These are phyloP conservation scores for Mesitornis unicolor DNA, from an alignment of 2,113 vertebrate species.

Conservation along the genomic window DNA sequence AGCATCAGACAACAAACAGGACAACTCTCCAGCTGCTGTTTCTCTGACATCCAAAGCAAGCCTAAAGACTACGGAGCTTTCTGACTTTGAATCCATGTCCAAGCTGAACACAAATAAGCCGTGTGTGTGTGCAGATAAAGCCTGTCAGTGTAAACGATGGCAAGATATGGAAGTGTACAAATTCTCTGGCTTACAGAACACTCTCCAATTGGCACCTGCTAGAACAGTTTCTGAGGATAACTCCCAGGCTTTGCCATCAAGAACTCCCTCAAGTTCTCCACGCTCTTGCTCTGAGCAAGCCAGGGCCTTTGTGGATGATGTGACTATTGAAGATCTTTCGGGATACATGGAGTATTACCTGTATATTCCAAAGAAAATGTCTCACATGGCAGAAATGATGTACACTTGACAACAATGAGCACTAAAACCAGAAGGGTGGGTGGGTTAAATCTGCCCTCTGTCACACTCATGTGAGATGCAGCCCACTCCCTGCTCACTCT, in stretches of 20 bases:
- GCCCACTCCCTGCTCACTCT: constrained; percentile 62
- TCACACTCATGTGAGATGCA: constrained; percentile 49
- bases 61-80: constrained; percentile 63
- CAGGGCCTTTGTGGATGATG: constrained; percentile 90
- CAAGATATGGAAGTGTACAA: constrained; percentile 90
- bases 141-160: constrained; percentile 82
- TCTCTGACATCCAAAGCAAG: constrained; percentile 33
- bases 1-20: background rate
- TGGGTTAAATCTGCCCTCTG: constrained; percentile 29
- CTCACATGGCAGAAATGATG: constrained; percentile 99
- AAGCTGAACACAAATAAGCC: constrained; percentile 68
- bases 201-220: constrained; percentile 77
- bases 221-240: constrained; percentile 72
- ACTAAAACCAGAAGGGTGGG: background rate
- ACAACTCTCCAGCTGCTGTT: constrained; percentile 34
- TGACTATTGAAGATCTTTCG: constrained; percentile 97
- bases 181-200: constrained; percentile 89
- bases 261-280: constrained; percentile 87
- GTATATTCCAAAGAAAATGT: constrained; percentile 99
- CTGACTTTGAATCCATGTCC: constrained; percentile 87
- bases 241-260: constrained; percentile 72
- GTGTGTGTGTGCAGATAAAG: constrained; percentile 63
- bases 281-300: constrained; percentile 97
- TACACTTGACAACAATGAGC: constrained; percentile 83
- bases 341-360: constrained; percentile 98